phyloP scores from a whole-genome alignment of 2,113 vertebrate genomes.

The Antechinus flavipes region DNA sequence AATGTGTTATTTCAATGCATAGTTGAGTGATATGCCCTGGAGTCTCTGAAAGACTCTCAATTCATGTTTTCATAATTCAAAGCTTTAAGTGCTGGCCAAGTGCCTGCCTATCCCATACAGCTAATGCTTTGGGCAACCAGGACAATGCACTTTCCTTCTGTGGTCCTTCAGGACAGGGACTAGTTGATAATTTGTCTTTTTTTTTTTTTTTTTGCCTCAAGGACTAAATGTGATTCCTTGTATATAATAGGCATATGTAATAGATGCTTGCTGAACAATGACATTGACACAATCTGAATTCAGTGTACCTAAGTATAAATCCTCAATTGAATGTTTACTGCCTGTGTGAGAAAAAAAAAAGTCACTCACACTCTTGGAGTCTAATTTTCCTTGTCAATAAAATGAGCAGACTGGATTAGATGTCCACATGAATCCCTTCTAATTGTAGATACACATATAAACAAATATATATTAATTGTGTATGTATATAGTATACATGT shows the following conservation, averaged over 20 bases:
- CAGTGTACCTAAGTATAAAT: background rate
- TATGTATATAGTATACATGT: too few species aligned
- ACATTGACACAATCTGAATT: background rate
- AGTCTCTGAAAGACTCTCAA: background rate
- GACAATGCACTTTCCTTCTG: background rate
- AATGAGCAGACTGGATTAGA: background rate
- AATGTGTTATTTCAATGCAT: background rate
- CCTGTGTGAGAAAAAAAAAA: background rate
- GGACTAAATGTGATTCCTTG: background rate
- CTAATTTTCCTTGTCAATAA: background rate
- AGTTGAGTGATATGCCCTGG: background rate
- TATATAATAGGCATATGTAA: background rate
- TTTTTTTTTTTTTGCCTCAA: background rate
- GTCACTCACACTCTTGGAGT: background rate
- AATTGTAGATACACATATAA: background rate
- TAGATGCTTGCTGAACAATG: background rate
- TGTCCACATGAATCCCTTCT: background rate
- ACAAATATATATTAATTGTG: background rate
- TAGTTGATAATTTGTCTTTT: background rate
- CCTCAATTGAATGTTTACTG: background rate
- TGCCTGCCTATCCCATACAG: background rate
- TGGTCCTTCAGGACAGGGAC: background rate
- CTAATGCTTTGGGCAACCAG: background rate
- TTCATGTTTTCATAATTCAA: background rate
- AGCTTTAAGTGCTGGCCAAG: background rate